Percentiles rank a stretch among this genome's conserved stretches.
phyloP scores from a whole-genome alignment of 2,888 invertebrate genomes.

The Cataglyphis altisquamis region DNA sequence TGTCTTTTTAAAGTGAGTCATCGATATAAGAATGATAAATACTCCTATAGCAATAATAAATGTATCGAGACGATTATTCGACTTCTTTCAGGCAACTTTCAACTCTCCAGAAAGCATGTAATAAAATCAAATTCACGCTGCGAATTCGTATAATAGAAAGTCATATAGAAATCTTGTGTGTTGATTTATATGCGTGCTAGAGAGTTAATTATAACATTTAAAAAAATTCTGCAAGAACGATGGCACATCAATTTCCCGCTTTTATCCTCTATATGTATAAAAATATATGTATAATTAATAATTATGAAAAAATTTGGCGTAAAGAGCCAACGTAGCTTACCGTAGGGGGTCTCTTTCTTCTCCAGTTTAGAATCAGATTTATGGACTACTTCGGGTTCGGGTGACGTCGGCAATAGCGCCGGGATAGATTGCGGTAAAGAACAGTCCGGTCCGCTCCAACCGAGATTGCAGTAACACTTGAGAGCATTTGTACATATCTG shows the following conservation, averaged over 20 bases:
- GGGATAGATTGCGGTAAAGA: slow-evolving; percentile 92
- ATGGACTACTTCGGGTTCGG: slow-evolving; percentile 89
- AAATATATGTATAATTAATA: not conserved
- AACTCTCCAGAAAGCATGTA: slow-evolving; percentile 35
- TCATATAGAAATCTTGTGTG: not conserved
- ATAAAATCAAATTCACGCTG: not conserved
- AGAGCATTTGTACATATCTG: slow-evolving; percentile 97
- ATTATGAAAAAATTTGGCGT: slow-evolving; percentile 20
- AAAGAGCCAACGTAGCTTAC: slow-evolving; percentile 88
- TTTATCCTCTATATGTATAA: slow-evolving; percentile 41
- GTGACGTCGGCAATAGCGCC: slow-evolving; percentile 87
- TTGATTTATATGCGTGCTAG: not conserved
- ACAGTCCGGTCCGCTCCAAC: slow-evolving; percentile 96
- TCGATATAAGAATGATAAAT: slow-evolving; percentile 27
- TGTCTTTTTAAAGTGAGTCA: slow-evolving; percentile 26
- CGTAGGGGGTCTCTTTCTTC: slow-evolving; percentile 97
- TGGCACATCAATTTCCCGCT: slow-evolving; percentile 41
- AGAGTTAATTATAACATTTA: not conserved
- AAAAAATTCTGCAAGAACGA: slow-evolving; percentile 30
- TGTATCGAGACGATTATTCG: not conserved
- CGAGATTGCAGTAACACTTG: slow-evolving; percentile 96
- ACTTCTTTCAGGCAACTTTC: not conserved
- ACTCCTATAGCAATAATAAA: not conserved
- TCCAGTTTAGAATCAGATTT: slow-evolving; percentile 90
- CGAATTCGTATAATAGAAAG: slow-evolving; percentile 17